These are phyloP conservation scores for Cephalophus harveyi DNA, from an alignment of 2,113 vertebrate genomes.

Conservation along the genomic window DNA sequence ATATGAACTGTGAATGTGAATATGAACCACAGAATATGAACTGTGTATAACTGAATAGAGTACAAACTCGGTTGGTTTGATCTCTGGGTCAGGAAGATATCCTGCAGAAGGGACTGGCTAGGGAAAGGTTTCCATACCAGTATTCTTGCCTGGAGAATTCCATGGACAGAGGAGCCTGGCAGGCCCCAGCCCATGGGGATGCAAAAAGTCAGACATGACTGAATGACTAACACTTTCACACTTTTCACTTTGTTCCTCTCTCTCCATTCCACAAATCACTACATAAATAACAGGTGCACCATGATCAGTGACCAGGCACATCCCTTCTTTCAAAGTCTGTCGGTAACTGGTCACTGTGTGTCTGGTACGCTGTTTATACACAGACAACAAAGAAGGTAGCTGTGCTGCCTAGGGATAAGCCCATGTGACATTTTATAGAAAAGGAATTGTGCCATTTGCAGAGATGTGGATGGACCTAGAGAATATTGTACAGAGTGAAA, in stretches of 20 bases:
- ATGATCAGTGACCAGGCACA: background rate
- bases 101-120: background rate
- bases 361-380: background rate
- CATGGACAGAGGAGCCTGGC: background rate
- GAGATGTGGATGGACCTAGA: background rate
- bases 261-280: background rate
- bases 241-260: background rate
- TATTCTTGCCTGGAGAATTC: background rate
- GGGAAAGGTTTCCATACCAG: background rate
- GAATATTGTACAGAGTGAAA: background rate
- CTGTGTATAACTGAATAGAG: background rate
- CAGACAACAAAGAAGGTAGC: background rate
- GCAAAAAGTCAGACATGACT: background rate
- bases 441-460: background rate
- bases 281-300: background rate
- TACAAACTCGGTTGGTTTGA: background rate
- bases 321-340: background rate
- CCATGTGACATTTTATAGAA: background rate
- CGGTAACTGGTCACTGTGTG: background rate
- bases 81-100: background rate
- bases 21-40: background rate
- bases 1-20: background rate
- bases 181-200: background rate
- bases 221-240: background rate
- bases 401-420: background rate